Base-by-base conservation (phyloP, 2,113 vertebrate species). In the Centropus unirufus region DNA sequence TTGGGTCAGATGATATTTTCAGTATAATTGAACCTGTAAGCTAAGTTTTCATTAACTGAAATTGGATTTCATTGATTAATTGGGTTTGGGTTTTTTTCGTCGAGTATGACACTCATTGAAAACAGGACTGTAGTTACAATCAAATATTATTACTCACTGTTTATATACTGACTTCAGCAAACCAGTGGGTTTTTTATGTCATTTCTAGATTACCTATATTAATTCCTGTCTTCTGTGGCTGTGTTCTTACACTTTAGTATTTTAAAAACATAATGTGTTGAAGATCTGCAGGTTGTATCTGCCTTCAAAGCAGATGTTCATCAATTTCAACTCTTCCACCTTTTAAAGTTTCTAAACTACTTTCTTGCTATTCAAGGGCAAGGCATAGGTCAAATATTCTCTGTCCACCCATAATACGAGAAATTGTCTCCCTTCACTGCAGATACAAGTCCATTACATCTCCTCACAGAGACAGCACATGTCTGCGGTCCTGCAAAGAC, bases 1-100 rank as follows among this genome's bases (percentile, higher is more conserved):
- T 49, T 0, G 0, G 7, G 6, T 52, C 54, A 13, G 12, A 29
- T 2, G 34, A 7, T 32, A 18, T 62, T 72, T 61, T 69, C 12
- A 5, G 11, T 32, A 39, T 9, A 49, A 44, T 21, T 83, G 34
- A 75, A 75, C 0, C 0, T 52, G 8, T 61, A 74, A 74, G 8
- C 12, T 62, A 69, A 46, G 17, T 39, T 70, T 92, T 62, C 8
- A 10, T 22, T 49, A 24, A 42, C n/a, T 17, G 2, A 2, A 9
- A 55, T 49, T 23, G 3, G 2, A 4, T 76, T 58, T 7, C 47
- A 47, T 46, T 46, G 44, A 46, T 46, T 46, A 46, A 46, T 46
- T 46, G 15, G 12, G 14, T 19, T 55, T 57, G 23, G 24, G 24
- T 30, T 14, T 58, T 44, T 46, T 36, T 10, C 7, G 24, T 27